phyloP scores from a whole-genome alignment of 1,140 invertebrate genomes.

The Neodiprion lecontei region DNA sequence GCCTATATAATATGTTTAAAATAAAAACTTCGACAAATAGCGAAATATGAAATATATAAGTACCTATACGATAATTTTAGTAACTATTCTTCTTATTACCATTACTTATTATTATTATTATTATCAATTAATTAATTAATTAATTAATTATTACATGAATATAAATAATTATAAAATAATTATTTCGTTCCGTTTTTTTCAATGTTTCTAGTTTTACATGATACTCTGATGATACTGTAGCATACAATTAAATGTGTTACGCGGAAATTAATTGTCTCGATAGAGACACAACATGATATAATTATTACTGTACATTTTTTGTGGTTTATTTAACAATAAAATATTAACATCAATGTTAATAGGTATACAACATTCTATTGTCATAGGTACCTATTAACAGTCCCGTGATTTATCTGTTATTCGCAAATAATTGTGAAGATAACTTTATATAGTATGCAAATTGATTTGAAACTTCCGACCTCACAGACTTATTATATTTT shows the following conservation, averaged over 20 bases:
- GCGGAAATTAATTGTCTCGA: conserved; percentile 49
- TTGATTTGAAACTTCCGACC: too few relatives aligned
- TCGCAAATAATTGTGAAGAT: conserved; percentile 23
- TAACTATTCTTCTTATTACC: conserved; percentile 50
- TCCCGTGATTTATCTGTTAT: conserved; percentile 19
- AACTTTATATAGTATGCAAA: neutral
- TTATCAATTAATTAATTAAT: conserved; percentile 38
- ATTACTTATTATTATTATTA: conserved; percentile 53
- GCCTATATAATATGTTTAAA: conserved; percentile 1
- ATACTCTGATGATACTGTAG: conserved; percentile 49
- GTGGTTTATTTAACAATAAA: conserved; percentile 64
- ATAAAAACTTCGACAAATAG: conserved; percentile 6
- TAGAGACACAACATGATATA: conserved; percentile 47
- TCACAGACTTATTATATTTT: too few relatives aligned
- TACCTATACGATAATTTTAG: conserved; percentile 53
- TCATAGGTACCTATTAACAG: neutral
- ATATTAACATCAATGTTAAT: conserved; percentile 57
- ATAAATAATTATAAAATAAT: conserved; percentile 50
- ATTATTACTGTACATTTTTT: conserved; percentile 61
- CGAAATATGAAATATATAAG: conserved; percentile 44
- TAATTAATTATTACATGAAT: conserved; percentile 37
- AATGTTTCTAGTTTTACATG: conserved; percentile 36
- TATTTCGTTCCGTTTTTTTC: conserved; percentile 37
- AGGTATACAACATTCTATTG: conserved; percentile 1
- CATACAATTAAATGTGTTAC: conserved; percentile 58